Evolutionary conservation across 2,797 vertebrate genomes (phyloP).

Genomic region (Propithecus deckenii): DNA sequence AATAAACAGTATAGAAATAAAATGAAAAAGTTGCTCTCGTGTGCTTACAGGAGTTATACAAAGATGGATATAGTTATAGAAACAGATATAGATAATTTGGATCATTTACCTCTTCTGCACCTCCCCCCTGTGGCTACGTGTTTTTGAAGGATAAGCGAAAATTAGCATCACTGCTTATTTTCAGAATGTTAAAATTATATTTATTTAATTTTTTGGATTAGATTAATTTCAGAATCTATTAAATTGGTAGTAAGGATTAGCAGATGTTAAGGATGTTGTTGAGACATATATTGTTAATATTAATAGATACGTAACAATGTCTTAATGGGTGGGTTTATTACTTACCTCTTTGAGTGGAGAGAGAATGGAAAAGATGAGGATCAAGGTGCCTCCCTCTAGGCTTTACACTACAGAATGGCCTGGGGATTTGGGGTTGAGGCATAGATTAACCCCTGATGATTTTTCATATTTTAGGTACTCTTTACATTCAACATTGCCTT

Average conservation of each 20-base stretch:
- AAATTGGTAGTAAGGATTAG: not conserved
- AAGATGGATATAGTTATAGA: not conserved
- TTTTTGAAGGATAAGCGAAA: constrained; percentile 13
- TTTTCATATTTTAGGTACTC: not conserved
- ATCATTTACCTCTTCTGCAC: not conserved
- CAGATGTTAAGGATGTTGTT: not conserved
- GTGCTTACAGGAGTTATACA: not conserved
- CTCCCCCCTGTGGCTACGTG: not conserved
- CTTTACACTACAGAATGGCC: not conserved
- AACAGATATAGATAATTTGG: not conserved
- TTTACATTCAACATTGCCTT: not conserved
- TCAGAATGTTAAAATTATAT: not conserved
- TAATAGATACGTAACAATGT: not conserved
- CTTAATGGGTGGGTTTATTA: not conserved
- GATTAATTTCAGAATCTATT: not conserved
- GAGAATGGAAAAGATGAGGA: not conserved
- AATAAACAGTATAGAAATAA: not conserved
- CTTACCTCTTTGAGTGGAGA: not conserved
- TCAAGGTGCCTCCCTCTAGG: not conserved
- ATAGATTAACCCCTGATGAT: not conserved
- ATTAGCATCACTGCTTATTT: not conserved
- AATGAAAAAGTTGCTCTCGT: not conserved
- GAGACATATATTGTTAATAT: not conserved
- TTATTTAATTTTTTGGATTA: not conserved
- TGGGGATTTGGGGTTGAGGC: not conserved